A percentile compares a stretch with the other conserved stretches of the same genome.
These are phyloP conservation scores for Anarsia innoxiella DNA, from an alignment of 2,888 invertebrate species.

Conservation along the genomic window DNA sequence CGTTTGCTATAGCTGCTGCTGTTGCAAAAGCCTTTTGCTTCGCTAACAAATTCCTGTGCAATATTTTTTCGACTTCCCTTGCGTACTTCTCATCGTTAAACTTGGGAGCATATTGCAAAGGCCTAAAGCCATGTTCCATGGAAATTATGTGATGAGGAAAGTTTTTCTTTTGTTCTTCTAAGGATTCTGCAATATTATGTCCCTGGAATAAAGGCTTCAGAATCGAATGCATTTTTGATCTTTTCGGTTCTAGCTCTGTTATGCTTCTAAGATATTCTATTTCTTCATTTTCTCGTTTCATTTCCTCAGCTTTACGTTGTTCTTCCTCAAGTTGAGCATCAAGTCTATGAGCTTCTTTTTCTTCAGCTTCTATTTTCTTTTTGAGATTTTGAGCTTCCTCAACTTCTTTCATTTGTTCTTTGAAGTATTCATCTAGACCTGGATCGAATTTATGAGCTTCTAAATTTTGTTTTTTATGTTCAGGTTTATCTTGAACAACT, in stretches of 20 bases:
- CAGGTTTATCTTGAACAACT: neutral
- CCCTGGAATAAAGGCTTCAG: conserved; percentile 7
- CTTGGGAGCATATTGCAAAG: conserved; percentile 37
- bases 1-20: conserved; percentile 35
- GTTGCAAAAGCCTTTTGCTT: conserved; percentile 38
- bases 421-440: neutral
- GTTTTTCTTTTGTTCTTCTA: conserved; percentile 4
- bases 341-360: conserved; percentile 5
- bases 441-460: neutral
- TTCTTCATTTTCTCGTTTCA: neutral
- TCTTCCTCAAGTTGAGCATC: conserved; percentile 6
- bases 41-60: conserved; percentile 27
- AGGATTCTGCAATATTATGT: conserved; percentile 4
- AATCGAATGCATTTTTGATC: conserved; percentile 5
- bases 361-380: conserved; percentile 2
- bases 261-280: neutral
- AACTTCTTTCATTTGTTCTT: conserved; percentile 6
- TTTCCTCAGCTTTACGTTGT: conserved; percentile 6
- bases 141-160: neutral
- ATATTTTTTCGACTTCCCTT: conserved; percentile 37
- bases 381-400: conserved; percentile 6
- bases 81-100: conserved; percentile 38
- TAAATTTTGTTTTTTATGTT: neutral
- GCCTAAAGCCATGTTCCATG: conserved; percentile 17
- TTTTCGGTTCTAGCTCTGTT: conserved; percentile 7